phyloP scores from a whole-genome alignment of 2,797 vertebrate species.

The Varecia variegata region DNA sequence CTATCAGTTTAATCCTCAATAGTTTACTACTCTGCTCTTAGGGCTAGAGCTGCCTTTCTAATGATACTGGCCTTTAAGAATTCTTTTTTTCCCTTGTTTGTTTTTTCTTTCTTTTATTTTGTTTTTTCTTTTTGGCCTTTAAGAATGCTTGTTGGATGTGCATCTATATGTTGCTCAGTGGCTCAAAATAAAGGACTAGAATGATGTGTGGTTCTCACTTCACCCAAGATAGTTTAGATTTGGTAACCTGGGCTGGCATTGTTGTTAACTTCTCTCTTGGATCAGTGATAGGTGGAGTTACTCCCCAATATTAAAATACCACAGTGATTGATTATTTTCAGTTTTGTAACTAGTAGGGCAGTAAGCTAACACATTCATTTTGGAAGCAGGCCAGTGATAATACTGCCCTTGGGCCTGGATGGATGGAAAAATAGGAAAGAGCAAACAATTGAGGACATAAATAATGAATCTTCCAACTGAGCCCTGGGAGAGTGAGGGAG shows the following conservation, averaged over 20 bases:
- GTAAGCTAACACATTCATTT: slow-evolving; percentile 53
- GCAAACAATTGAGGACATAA: slow-evolving; percentile 70
- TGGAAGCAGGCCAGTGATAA: slow-evolving; percentile 70
- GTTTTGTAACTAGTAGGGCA: slow-evolving; percentile 60
- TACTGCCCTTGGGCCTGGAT: slow-evolving; percentile 49
- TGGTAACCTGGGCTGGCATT: slow-evolving; percentile 78
- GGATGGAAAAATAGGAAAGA: slow-evolving; percentile 69
- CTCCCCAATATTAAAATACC: slow-evolving; percentile 37
- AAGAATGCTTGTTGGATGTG: slow-evolving; percentile 69
- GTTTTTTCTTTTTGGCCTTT: too few relatives aligned
- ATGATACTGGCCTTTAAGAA: slow-evolving; percentile 78
- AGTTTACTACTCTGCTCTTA: slow-evolving; percentile 89
- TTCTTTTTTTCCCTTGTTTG: background rate
- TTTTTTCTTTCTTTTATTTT: too few relatives aligned
- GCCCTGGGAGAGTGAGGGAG: slow-evolving; percentile 59
- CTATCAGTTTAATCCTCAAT: slow-evolving; percentile 90
- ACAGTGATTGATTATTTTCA: slow-evolving; percentile 46
- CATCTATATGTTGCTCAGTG: slow-evolving; percentile 69
- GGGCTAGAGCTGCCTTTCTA: slow-evolving; percentile 78
- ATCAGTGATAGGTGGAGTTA: slow-evolving; percentile 11
- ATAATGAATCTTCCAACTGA: slow-evolving; percentile 75
- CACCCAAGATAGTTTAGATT: slow-evolving; percentile 46
- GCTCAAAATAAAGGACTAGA: slow-evolving; percentile 64
- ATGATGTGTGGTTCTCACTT: slow-evolving; percentile 60
- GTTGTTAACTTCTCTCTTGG: slow-evolving; percentile 56